Base-by-base conservation (phyloP, 2,797 vertebrate genomes). In the Sebastes kiyomatsui region DNA sequence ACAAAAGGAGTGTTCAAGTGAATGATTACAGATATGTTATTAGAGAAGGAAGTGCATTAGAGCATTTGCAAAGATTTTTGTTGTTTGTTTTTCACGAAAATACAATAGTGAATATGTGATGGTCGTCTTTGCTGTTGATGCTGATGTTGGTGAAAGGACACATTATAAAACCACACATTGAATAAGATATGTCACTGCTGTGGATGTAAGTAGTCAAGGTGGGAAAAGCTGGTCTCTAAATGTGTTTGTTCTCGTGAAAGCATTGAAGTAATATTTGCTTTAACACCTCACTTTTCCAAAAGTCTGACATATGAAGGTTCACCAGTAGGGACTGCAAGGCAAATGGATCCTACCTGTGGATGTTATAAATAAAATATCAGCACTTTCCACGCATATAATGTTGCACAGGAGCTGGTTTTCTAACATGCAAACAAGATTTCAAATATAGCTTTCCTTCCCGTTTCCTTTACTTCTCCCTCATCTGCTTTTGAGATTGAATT, bases 401-500 rank as follows among this genome's bases (percentile, higher is more conserved):
- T 18, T 58, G 38, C 58, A 42, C 35, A 32, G 18, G 3, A 49
- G 32, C 61, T 16, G 22, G 25, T 81, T 66, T 62, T 70, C 16
- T 13, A 22, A 61, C 14, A 65, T 59, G 46, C 3, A 79, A 73
- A 71, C 25, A 22, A 61, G 32, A 32, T 65, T 60, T 69, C 8
- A 74, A 54, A 72, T 72, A 7, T 61, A 67, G 12, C 42, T 33
- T 73, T 14, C 13, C 20, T 10, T 46, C 6, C 3, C 3, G 3
- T 56, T 58, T 77, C 56, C 20, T 59, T 55, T 20, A 14, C 61
- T 25, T 61, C 9, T 65, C 49, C 59, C 14, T 56, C 35, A 42
- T 75, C 60, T 77, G 22, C 71, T 78, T 67, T 54, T 54, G 18
- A 38, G 52, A 59, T 60, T 74, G 64, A 16, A 80, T 76, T 83